These are phyloP conservation scores for Centropus bengalensis DNA, from an alignment of 2,113 vertebrate species.

Conservation along the genomic window DNA sequence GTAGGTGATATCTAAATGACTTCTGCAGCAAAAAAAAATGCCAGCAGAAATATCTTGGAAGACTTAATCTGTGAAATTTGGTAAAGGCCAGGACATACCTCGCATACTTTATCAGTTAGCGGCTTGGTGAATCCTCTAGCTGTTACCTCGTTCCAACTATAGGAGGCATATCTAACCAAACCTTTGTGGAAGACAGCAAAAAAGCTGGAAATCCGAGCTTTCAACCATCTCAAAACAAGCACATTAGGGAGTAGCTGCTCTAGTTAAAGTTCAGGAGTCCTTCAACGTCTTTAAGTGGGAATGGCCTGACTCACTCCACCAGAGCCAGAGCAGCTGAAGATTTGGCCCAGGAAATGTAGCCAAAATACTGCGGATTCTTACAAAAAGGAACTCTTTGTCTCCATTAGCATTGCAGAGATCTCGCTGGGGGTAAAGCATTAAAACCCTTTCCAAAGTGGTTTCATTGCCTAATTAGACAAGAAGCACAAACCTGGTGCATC, in stretches of 20 bases:
- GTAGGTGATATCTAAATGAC: background rate
- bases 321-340: background rate
- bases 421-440: slow-evolving; percentile 55
- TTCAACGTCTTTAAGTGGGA: background rate
- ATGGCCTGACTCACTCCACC: background rate
- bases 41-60: background rate
- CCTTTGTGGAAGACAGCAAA: background rate
- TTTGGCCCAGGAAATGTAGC: background rate
- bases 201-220: background rate
- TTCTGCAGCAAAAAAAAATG: background rate
- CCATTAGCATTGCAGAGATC: slow-evolving; percentile 59
- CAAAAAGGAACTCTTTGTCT: slow-evolving; percentile 42
- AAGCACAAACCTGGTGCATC: slow-evolving; percentile 52
- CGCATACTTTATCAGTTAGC: background rate
- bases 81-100: background rate
- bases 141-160: background rate
- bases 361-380: slow-evolving; percentile 48
- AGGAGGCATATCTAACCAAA: background rate
- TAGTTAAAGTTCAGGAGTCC: background rate
- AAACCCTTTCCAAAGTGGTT: slow-evolving; percentile 58
- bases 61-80: background rate
- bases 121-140: background rate
- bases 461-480: slow-evolving; percentile 63
- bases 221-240: background rate
- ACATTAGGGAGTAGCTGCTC: background rate